Evolutionary conservation across 1,140 invertebrate genomes (phyloP).

Genomic region (Antheraea pernyi): DNA sequence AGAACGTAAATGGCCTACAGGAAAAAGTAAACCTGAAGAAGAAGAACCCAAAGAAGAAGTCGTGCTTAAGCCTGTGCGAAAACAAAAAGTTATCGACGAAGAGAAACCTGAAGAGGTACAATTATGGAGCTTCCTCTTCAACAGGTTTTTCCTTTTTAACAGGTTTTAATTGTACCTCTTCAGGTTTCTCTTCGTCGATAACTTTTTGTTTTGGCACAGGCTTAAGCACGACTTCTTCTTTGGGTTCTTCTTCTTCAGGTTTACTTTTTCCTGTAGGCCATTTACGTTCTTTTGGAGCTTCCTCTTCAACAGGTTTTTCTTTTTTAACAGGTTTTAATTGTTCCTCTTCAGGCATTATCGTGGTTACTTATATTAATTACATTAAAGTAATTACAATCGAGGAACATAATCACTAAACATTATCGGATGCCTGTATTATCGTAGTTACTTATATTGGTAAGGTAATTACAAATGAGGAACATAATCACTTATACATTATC

Average conservation of each 20-base stretch:
- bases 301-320: conserved; percentile 36
- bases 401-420: too few species aligned
- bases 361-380: too few species aligned
- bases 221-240: conserved; percentile 50
- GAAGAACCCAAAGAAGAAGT: conserved; percentile 65
- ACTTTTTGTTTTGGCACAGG: conserved; percentile 31
- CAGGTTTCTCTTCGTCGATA: conserved; percentile 29
- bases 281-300: conserved; percentile 59
- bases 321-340: conserved; percentile 34
- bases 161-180: conserved; percentile 28
- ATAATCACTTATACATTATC: too few species aligned
- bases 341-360: conserved; percentile 34
- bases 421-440: too few species aligned
- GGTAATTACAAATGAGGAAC: too few species aligned
- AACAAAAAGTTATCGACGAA: conserved; percentile 35
- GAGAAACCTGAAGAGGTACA: conserved; percentile 25
- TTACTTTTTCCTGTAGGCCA: conserved; percentile 64
- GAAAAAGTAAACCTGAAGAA: conserved; percentile 57
- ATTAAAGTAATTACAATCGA: too few species aligned
- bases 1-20: conserved; percentile 64
- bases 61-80: conserved; percentile 26
- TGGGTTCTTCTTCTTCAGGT: conserved; percentile 59
- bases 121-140: conserved; percentile 26
- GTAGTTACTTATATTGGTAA: too few species aligned
- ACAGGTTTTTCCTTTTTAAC: conserved; percentile 22